Base-by-base conservation (phyloP, 2,888 invertebrate species). In the Pyralis farinalis region DNA sequence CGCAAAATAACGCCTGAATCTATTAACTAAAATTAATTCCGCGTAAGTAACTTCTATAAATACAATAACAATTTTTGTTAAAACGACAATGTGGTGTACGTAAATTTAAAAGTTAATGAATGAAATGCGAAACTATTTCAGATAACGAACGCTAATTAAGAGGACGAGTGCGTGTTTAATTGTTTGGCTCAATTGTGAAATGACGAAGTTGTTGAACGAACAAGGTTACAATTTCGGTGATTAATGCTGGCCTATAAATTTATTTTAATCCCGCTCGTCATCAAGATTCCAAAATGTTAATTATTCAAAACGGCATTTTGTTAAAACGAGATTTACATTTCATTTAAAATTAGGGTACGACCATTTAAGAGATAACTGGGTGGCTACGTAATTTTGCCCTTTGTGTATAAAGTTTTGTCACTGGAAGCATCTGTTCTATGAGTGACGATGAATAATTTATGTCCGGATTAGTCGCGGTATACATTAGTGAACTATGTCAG, bases 221-320 rank as follows among this genome's bases (percentile, higher is more conserved):
- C 55, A 53, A 58, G 52, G 49, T 53, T 56, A 51, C 42, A 53
- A 41, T 61, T 50, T 53, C 38, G 44, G 36, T 45, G 53, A 65
- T 66, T 59, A 61, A 61, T 53, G 48, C 40, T 46, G 40, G 30
- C 49, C 44, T 53, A 59, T 58, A 57, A 63, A 63, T 66, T 55
- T 50, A 63, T 58, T 63, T 63, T 56, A 55, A 55, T 41, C 47
- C 46, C 39, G 42, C 38, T 39, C 49, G 46, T 44, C 43, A 43
- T 39, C 43, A 48, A 55, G 40, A 53, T 58, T 52, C 42, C 36
- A 47, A 63, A 64, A 58, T 58, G 51, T 53, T 52, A 58, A 66
- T 61, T 55, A 49, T 47, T 55, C 48, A 41, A 48, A 63, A 54
- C 51, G 42, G 44, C 55, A 44, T 47, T 49, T 32, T 45, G 44